phyloP scores from a whole-genome alignment of 1,140 invertebrate genomes.

The Pinna nobilis region DNA sequence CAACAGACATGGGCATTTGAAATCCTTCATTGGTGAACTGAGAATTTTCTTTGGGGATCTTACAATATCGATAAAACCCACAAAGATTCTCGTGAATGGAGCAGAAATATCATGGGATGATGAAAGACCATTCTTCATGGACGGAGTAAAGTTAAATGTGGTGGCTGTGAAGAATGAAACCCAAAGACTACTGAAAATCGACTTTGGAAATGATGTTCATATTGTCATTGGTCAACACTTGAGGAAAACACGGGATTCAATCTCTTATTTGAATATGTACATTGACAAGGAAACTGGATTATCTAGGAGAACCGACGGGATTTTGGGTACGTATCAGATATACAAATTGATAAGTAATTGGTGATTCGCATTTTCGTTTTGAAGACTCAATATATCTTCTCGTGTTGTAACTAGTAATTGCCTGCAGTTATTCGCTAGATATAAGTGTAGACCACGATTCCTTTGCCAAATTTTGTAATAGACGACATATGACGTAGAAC shows the following conservation, averaged over 20 bases:
- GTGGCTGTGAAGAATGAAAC: background rate
- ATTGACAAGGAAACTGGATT: slow-evolving; percentile 45
- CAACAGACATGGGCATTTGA: slow-evolving; percentile 17
- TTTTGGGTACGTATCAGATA: slow-evolving; percentile 36
- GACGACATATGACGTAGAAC: background rate
- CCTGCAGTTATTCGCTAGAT: background rate
- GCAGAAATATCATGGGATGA: slow-evolving; percentile 34
- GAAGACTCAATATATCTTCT: too few relatives aligned
- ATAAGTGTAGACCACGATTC: background rate
- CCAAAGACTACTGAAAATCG: slow-evolving; percentile 27
- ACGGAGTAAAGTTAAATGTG: slow-evolving; percentile 7
- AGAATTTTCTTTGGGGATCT: background rate
- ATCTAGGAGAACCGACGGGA: slow-evolving; percentile 34
- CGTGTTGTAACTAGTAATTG: background rate
- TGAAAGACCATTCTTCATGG: background rate
- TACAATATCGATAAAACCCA: slow-evolving; percentile 6
- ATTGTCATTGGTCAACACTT: slow-evolving; percentile 25
- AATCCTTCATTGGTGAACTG: slow-evolving; percentile 28
- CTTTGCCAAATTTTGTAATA: background rate
- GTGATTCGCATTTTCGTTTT: too few relatives aligned
- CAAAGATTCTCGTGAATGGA: slow-evolving; percentile 27
- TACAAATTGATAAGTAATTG: too few relatives aligned
- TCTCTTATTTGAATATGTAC: slow-evolving; percentile 48
- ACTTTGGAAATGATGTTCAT: slow-evolving; percentile 36
- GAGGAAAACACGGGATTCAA: slow-evolving; percentile 13